phyloP scores from a whole-genome alignment of 2,797 vertebrate species.

The Chelmon rostratus region DNA sequence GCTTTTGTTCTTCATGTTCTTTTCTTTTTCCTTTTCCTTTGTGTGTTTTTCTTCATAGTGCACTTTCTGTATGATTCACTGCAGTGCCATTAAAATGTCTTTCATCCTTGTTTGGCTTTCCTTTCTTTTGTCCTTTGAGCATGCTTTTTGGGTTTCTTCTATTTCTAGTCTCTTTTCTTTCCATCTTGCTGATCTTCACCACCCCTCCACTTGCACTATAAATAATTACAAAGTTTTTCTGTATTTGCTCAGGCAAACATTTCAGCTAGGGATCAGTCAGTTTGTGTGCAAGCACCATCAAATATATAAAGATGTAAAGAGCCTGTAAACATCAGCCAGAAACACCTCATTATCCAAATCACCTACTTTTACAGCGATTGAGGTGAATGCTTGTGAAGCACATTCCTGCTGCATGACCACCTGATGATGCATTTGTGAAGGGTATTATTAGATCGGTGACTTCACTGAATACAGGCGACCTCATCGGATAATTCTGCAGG shows the following conservation, averaged over 20 bases:
- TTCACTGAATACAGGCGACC: constrained; percentile 39
- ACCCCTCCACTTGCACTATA: constrained; percentile 13
- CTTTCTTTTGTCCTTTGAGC: constrained; percentile 74
- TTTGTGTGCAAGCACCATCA: neutral
- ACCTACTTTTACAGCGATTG: constrained; percentile 24
- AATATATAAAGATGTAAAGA: constrained; percentile 15
- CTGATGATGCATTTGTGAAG: constrained; percentile 49
- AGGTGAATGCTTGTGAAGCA: constrained; percentile 56
- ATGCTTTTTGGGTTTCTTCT: constrained; percentile 64
- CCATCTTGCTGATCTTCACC: constrained; percentile 27
- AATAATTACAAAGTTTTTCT: constrained; percentile 12
- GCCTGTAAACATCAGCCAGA: constrained; percentile 17
- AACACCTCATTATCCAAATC: constrained; percentile 41
- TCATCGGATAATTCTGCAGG: constrained; percentile 54
- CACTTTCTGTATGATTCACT: constrained; percentile 89
- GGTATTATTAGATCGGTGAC: constrained; percentile 65
- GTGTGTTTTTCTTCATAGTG: constrained; percentile 86
- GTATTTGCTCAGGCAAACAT: neutral
- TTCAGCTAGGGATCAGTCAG: neutral
- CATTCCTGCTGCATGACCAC: constrained; percentile 60
- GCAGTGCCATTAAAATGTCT: constrained; percentile 92
- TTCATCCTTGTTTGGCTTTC: constrained; percentile 86
- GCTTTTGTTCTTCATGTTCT: constrained; percentile 76
- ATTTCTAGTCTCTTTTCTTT: constrained; percentile 38
- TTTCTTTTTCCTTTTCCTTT: constrained; percentile 74